phyloP scores from a whole-genome alignment of 2,888 invertebrate species.

The Thyatira batis region DNA sequence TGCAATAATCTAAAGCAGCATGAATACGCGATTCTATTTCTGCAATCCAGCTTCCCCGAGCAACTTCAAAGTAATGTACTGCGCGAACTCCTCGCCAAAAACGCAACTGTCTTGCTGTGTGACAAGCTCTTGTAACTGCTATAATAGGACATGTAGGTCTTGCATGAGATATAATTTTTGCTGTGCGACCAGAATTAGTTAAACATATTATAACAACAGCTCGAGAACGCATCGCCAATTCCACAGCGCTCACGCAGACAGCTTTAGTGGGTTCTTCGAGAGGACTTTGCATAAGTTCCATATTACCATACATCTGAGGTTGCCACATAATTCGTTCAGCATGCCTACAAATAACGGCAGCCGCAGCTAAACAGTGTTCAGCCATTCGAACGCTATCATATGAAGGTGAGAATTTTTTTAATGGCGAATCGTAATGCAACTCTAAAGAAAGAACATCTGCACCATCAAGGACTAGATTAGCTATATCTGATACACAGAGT shows the following conservation, averaged over 20 bases:
- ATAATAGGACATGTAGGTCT: constrained; percentile 89
- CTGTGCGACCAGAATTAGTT: constrained; percentile 88
- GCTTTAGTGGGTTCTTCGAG: constrained; percentile 81
- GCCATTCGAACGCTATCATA: constrained; percentile 67
- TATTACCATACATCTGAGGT: constrained; percentile 88
- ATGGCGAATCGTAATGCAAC: constrained; percentile 73
- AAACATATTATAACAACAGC: constrained; percentile 86
- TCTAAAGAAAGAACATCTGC: constrained; percentile 93
- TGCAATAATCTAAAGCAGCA: constrained; percentile 71
- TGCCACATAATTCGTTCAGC: constrained; percentile 94
- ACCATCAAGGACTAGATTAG: constrained; percentile 94
- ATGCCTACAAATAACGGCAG: constrained; percentile 90
- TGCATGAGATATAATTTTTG: constrained; percentile 86
- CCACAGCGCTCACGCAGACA: constrained; percentile 66
- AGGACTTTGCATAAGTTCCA: constrained; percentile 82
- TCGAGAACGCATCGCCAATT: constrained; percentile 62
- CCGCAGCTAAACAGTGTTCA: constrained; percentile 86
- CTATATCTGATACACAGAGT: constrained; percentile 92
- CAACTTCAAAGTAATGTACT: constrained; percentile 74
- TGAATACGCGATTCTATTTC: constrained; percentile 66
- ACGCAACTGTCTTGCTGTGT: constrained; percentile 84
- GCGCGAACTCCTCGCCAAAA: constrained; percentile 79
- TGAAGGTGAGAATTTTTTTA: constrained; percentile 57
- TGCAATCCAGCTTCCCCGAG: constrained; percentile 52
- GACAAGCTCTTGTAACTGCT: constrained; percentile 86